Conservation (phyloP, 2,113 vertebrate genomes). For the Malurus elegans region DNA sequence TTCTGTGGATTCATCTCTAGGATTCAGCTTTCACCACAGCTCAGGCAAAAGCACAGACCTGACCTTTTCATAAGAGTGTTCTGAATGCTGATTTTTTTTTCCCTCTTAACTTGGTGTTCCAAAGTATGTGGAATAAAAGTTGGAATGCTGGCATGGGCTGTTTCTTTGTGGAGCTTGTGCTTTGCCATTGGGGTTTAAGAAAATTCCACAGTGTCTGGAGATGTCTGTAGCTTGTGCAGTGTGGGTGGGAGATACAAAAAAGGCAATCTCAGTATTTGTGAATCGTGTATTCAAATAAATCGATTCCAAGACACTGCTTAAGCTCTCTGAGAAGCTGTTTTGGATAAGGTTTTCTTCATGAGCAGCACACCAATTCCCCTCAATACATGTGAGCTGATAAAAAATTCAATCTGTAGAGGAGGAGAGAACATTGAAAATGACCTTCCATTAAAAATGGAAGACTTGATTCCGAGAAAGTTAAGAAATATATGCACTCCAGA, state of each 20-base stretch:
- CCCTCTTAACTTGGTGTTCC: neutral
- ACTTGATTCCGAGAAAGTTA: neutral
- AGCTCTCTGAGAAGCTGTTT: neutral
- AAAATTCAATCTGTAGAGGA: neutral
- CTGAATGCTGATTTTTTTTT: neutral
- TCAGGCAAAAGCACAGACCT: neutral
- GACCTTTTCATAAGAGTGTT: neutral
- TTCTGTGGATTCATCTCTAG: neutral
- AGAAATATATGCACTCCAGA: neutral
- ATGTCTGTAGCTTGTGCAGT: neutral
- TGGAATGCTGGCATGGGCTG: neutral
- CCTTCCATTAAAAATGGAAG: neutral
- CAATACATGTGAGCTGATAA: neutral
- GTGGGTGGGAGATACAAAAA: neutral
- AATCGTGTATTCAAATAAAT: neutral
- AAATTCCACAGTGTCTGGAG: neutral
- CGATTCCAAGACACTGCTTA: neutral
- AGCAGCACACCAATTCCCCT: neutral
- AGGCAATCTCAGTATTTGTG: neutral
- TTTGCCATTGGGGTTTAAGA: neutral
- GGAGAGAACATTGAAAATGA: neutral
- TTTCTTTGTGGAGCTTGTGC: accelerated
- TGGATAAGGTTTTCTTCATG: neutral
- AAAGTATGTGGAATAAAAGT: neutral
- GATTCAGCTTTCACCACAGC: neutral